Conservation (phyloP, 2,888 invertebrate species). For the Odontomyia ornata region DNA sequence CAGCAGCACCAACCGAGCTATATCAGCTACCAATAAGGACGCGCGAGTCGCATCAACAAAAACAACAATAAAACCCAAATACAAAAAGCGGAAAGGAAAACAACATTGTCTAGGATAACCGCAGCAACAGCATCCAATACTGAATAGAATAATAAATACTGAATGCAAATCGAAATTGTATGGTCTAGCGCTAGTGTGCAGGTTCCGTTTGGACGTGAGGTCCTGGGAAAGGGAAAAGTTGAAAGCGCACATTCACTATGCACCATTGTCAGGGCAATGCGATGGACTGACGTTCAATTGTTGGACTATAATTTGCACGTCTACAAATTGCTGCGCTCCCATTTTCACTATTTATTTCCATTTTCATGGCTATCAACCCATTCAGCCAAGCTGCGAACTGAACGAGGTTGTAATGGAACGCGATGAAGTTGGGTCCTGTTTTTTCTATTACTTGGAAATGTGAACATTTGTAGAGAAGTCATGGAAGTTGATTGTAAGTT, state of each 20-base stretch:
- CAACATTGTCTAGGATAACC: slow-evolving; percentile 8
- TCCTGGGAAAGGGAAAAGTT: no score
- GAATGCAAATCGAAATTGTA: slow-evolving; percentile 23
- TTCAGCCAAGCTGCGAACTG: background rate
- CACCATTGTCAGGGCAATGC: background rate
- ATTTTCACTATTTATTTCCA: slow-evolving; percentile 3
- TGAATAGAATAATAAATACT: slow-evolving; percentile 22
- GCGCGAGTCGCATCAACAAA: background rate
- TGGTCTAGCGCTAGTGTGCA: background rate
- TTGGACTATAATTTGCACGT: background rate
- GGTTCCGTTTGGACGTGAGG: no score
- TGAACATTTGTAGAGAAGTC: background rate
- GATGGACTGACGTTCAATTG: background rate
- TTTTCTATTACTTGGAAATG: background rate
- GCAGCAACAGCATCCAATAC: slow-evolving; percentile 13
- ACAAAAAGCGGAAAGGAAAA: background rate
- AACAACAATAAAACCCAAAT: background rate
- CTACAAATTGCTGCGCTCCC: slow-evolving; percentile 4
- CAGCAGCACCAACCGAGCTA: no score
- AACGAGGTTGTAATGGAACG: background rate
- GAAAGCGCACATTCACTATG: no score
- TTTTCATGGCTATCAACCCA: background rate
- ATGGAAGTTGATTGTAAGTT: slow-evolving; percentile 13
- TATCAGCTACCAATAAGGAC: no score
- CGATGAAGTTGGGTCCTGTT: background rate